Evolutionary conservation across 2,888 invertebrate species (phyloP).

Genomic region (Aleiodes leptofemur): DNA sequence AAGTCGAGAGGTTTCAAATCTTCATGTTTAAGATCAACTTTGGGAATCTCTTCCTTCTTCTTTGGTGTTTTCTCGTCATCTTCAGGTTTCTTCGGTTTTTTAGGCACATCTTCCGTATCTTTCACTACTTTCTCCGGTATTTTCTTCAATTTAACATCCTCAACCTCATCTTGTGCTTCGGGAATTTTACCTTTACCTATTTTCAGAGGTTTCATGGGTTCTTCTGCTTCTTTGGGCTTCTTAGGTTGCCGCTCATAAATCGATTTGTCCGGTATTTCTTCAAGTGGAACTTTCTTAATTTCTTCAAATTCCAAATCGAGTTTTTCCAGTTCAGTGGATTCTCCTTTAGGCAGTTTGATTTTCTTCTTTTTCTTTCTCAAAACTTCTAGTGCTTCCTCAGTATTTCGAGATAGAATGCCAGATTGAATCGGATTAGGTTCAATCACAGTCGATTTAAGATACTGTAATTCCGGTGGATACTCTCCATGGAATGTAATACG

Average conservation of each 20-base stretch:
- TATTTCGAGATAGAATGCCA: slow-evolving; percentile 83
- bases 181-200: slow-evolving; percentile 70
- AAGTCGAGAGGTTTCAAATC: slow-evolving; percentile 62
- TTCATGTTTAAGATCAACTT: slow-evolving; percentile 56
- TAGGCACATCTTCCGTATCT: background rate
- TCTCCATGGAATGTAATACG: slow-evolving; percentile 80
- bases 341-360: slow-evolving; percentile 78
- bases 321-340: slow-evolving; percentile 79
- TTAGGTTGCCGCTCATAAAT: slow-evolving; percentile 70
- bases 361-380: slow-evolving; percentile 79
- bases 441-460: slow-evolving; percentile 77
- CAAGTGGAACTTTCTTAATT: slow-evolving; percentile 71
- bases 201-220: slow-evolving; percentile 64
- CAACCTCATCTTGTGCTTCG: slow-evolving; percentile 52
- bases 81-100: slow-evolving; percentile 54
- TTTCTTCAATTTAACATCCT: slow-evolving; percentile 56
- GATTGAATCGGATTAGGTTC: slow-evolving; percentile 78
- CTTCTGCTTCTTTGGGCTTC: slow-evolving; percentile 68
- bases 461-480: slow-evolving; percentile 80
- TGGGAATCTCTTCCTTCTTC: slow-evolving; percentile 58
- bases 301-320: slow-evolving; percentile 77
- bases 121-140: slow-evolving; percentile 38
- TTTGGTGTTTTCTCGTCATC: slow-evolving; percentile 63
- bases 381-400: slow-evolving; percentile 82
- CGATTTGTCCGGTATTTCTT: slow-evolving; percentile 70